Evolutionary conservation across 2,888 invertebrate genomes (phyloP), one percentile per base, ranked within the genome.

Genomic region (Phyto melanocephala): DNA sequence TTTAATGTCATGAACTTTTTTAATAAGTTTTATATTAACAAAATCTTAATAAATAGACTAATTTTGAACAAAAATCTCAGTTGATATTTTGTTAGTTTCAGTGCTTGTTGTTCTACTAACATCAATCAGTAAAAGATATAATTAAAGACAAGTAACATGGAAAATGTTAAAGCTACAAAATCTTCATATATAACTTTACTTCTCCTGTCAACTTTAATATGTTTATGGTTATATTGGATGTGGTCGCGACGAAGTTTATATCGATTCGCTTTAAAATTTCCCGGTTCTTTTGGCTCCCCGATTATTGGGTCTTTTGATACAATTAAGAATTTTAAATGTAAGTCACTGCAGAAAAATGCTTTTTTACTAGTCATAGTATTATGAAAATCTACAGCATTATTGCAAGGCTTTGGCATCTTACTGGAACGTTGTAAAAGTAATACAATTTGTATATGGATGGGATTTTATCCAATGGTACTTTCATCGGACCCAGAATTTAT

Each of bases 391-490:
- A 22, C 20, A 74, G 74, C 6, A 11, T 6, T 37, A 28, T 24
- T 78, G 0, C 40, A 63, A 17, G 22, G 20, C 0, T 0, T 42
- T n/a, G 7, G 4, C 1, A 37, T 4, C 1, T 75, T 85, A 24
- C 76, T 84, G 8, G 35, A 45, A 52, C 72, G 78, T 11, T 76
- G 50, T 45, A 78, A 80, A 33, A 15, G 50, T 6, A 22, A 71
- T n/a, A 84, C 79, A 0, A 54, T 84, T n/a, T 78, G 77, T 63
- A 24, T 84, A 20, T 86, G 85, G 85, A 11, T 84, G 7, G 86
- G 86, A 7, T 42, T 77, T 6, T 50, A 81, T 17, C 85, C 86
- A 0, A 56, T 71, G 8, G 7, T 86, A 7, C 15, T 85, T 7
- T 84, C 85, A 3, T 65, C 72, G 0, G 86, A 86, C 28, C 86